A percentile compares a stretch with the other conserved stretches of the same genome.
phyloP scores from a whole-genome alignment of 1,140 invertebrate genomes.

The Drosophila melanica region DNA sequence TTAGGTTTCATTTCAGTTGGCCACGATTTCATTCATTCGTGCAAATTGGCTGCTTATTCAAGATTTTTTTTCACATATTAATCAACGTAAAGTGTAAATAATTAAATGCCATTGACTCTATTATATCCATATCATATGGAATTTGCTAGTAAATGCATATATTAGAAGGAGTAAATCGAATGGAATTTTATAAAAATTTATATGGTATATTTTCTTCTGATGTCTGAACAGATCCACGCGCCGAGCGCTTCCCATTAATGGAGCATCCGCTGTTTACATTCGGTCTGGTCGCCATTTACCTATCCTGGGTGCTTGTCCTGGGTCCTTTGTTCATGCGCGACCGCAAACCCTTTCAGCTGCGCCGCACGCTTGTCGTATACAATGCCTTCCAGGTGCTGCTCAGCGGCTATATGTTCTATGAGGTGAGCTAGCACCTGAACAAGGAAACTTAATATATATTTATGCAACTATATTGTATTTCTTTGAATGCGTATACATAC shows the following conservation, averaged over 20 bases:
- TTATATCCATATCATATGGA: background rate
- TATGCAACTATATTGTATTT: background rate
- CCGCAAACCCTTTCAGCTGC: constrained; percentile 93
- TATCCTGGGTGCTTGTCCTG: constrained; percentile 91
- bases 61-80: constrained; percentile 50
- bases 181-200: constrained; percentile 16
- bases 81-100: constrained; percentile 44
- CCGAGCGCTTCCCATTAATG: constrained; percentile 96
- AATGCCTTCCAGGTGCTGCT: constrained; percentile 95
- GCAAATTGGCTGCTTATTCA: constrained; percentile 19
- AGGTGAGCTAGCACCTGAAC: constrained; percentile 86
- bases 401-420: constrained; percentile 94
- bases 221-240: constrained; percentile 89
- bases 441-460: background rate
- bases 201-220: constrained; percentile 70
- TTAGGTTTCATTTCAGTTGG: constrained; percentile 20
- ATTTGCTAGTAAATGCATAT: background rate
- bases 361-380: constrained; percentile 92
- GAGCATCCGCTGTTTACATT: constrained; percentile 94
- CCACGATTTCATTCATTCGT: constrained; percentile 72
- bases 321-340: constrained; percentile 95
- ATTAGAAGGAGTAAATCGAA: background rate
- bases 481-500: too few relatives aligned
- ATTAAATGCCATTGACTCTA: constrained; percentile 54
- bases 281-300: constrained; percentile 91